Evolutionary conservation across 2,888 invertebrate species (phyloP).

Genomic region (Alloscopus bannaensis): DNA sequence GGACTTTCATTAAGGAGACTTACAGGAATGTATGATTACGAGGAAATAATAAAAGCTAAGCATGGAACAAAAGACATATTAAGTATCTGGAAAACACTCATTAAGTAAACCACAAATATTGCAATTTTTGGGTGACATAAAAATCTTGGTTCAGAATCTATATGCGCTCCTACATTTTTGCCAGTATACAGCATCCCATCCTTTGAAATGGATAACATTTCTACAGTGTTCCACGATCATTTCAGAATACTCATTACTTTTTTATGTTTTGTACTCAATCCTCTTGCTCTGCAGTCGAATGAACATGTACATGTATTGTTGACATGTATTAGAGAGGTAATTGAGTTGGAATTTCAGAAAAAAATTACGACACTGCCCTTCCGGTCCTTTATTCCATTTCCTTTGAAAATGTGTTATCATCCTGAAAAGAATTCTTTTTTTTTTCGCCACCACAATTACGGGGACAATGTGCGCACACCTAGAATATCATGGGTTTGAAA

Average conservation of each 20-base stretch:
- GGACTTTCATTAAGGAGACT: too few species aligned
- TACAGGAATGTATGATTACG: too few species aligned
- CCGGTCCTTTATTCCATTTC: constrained; percentile 17
- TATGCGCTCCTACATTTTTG: background rate
- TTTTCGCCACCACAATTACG: background rate
- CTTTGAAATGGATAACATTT: too few species aligned
- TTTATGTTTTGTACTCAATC: background rate
- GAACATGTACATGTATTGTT: too few species aligned
- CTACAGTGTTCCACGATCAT: background rate
- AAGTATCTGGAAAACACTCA: background rate
- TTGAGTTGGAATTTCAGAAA: background rate
- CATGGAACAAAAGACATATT: too few species aligned
- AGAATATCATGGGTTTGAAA: too few species aligned
- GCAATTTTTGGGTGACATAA: background rate
- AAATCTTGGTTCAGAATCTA: too few species aligned
- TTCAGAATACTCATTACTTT: background rate
- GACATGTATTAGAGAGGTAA: background rate
- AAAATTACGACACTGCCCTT: constrained; percentile 36
- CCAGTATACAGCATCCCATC: too few species aligned
- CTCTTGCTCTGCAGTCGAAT: too few species aligned
- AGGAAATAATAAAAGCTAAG: too few species aligned
- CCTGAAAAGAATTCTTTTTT: constrained; percentile 1
- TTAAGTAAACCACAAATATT: background rate
- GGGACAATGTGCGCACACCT: too few species aligned
- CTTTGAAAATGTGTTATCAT: constrained; percentile 13